Base-by-base conservation (phyloP, 2,888 invertebrate species). In the Beris morrisii region DNA sequence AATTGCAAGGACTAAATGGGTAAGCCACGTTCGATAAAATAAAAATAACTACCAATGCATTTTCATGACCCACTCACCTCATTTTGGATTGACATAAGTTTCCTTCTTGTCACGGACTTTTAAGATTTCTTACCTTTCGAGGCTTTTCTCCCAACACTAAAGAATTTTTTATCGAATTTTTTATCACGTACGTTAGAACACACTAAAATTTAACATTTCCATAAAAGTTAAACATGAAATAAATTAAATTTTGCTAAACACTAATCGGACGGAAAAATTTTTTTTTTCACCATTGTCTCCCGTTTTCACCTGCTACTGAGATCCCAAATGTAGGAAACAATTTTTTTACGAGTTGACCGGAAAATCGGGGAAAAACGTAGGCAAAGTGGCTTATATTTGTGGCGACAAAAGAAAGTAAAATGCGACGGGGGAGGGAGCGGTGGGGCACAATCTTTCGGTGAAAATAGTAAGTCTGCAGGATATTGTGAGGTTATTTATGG, bases 141-240 rank as follows among this genome's bases (percentile, higher is more conserved):
- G 45, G 46, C 58, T 28, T 45, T 58, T 56, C 22, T 44, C 46
- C 46, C 13, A 58, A 58, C 58, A 58, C 45, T 46, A 58, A 58
- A 58, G 56, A 58, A 58, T 58, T 46, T 59, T 50, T 48, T 31
- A 50, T 59, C 31, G 15, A 59, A 48, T 59, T 59, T 50, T 44
- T 48, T 52, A 56, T 50, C 57, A 67, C 67, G 56, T 57, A 63
- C 63, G 63, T 67, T 67, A 63, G 55, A 63, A 67, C 63, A 67
- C 67, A 67, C 67, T 67, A 67, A 67, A 67, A 67, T 67, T 67
- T 67, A 67, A 67, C 67, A 67, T 67, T 63, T 61, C 67, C 63
- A 67, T 63, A 66, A 61, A 67, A 63, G 59, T 63, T 63, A 43
- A 67, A 67, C 67, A 53, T 63, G 64, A 63, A 67, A 61, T 63